A percentile compares a stretch with the other conserved stretches of the same genome.
Conservation (phyloP, 2,113 vertebrate genomes). For the Lepus americanus region DNA sequence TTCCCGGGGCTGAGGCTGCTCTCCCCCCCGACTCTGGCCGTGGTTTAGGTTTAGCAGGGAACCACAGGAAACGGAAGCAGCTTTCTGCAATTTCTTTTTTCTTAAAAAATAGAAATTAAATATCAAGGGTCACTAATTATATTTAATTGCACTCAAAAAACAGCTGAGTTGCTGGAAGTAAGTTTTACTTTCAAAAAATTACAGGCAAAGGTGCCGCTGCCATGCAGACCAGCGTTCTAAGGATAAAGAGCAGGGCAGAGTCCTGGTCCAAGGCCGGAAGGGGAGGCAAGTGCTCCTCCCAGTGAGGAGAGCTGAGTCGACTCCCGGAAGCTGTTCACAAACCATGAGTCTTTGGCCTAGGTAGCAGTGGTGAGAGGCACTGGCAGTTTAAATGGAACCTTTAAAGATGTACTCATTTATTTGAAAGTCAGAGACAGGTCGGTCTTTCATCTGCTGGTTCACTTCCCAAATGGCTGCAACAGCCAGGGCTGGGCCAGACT, state of each 20-base stretch:
- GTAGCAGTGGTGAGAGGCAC: not conserved
- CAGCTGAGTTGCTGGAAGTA: not conserved
- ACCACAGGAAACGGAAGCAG: not conserved
- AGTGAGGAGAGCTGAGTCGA: not conserved
- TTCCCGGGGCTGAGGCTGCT: not conserved
- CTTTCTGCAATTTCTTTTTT: not conserved
- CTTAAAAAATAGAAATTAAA: not conserved
- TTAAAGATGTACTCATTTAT: too few species aligned
- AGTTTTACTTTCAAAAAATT: not conserved
- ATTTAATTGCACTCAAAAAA: not conserved
- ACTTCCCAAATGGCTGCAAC: too few species aligned
- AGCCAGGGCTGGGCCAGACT: too few species aligned
- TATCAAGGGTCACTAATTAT: not conserved
- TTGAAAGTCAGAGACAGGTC: too few species aligned
- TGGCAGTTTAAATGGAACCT: not conserved
- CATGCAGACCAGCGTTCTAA: too few species aligned
- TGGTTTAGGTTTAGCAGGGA: not conserved
- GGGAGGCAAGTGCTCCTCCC: not conserved
- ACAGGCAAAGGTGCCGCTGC: too few species aligned
- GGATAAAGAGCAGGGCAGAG: too few species aligned
- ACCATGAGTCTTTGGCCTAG: not conserved
- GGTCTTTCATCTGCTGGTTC: too few species aligned
- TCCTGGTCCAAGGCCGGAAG: not conserved
- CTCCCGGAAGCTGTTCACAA: not conserved
- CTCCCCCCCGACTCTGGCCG: not conserved